These are phyloP conservation scores for Lepidonotus clava DNA, from an alignment of 2,888 invertebrate species.

Conservation along the genomic window DNA sequence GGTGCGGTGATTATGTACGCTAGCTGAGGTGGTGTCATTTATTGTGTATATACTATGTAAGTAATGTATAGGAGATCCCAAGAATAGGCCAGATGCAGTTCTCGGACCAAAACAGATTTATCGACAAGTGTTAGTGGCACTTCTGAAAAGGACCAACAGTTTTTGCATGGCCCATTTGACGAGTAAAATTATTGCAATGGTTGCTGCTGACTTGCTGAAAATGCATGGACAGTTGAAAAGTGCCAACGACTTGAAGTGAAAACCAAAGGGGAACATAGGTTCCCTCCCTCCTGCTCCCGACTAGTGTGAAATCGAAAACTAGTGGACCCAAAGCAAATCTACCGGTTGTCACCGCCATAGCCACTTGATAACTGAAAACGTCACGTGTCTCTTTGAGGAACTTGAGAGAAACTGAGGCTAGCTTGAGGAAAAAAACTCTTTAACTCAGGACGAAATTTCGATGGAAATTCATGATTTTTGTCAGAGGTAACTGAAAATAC, in stretches of 20 bases:
- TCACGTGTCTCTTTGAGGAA: no score
- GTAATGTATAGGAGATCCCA: slow-evolving; percentile 27
- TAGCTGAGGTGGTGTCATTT: slow-evolving; percentile 2
- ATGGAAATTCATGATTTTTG: no score
- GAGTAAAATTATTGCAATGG: not conserved
- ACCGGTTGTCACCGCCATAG: no score
- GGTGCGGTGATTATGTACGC: slow-evolving; percentile 16
- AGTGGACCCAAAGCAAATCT: no score
- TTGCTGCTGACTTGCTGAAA: not conserved
- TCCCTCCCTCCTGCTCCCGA: not conserved
- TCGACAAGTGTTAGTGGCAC: not conserved
- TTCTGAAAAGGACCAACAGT: slow-evolving; percentile 19
- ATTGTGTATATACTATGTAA: slow-evolving; percentile 35
- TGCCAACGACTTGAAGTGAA: not conserved
- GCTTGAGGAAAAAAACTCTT: no score
- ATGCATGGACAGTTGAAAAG: not conserved
- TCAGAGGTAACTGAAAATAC: no score
- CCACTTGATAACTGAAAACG: no score
- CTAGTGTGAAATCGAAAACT: not conserved
- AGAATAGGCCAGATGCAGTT: slow-evolving; percentile 15
- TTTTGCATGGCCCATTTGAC: not conserved
- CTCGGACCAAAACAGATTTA: slow-evolving; percentile 40
- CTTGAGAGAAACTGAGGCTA: no score
- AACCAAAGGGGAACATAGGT: not conserved
- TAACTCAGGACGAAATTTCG: no score